A percentile compares a stretch with the other conserved stretches of the same genome.
These are phyloP conservation scores for Himalopsyche japonica DNA, from an alignment of 2,888 invertebrate genomes.

Conservation along the genomic window DNA sequence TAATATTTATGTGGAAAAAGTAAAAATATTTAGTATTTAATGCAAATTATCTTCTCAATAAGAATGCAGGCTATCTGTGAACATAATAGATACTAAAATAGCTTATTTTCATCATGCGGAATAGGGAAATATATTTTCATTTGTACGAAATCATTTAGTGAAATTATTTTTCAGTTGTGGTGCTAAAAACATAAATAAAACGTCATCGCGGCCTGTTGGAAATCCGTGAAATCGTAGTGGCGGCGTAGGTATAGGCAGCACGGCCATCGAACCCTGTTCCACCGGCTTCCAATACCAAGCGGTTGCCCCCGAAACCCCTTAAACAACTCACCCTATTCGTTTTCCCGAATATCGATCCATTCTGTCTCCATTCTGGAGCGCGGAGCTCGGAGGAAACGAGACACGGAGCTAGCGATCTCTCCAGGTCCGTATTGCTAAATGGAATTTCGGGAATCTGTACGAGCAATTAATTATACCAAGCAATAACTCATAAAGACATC, in stretches of 20 bases:
- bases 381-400: neutral
- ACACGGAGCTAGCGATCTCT: neutral
- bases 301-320: neutral
- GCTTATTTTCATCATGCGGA: too few relatives aligned
- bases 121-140: too few relatives aligned
- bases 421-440: neutral
- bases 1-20: too few relatives aligned
- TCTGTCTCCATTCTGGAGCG: neutral
- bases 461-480: too few relatives aligned
- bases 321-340: neutral
- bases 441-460: too few relatives aligned
- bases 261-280: neutral
- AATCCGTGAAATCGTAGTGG: neutral
- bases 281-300: neutral
- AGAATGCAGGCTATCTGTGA: too few relatives aligned
- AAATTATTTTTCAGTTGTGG: too few relatives aligned
- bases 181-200: neutral
- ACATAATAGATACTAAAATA: too few relatives aligned
- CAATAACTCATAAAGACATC: too few relatives aligned
- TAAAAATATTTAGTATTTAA: too few relatives aligned
- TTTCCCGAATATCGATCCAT: neutral
- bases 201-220: neutral
- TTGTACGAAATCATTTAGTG: too few relatives aligned
- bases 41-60: too few relatives aligned
- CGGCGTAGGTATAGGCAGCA: neutral